Evolutionary conservation across 2,113 vertebrate species (phyloP), one percentile per base, ranked within the genome.

Genomic region (Protomyctophum bolini): DNA sequence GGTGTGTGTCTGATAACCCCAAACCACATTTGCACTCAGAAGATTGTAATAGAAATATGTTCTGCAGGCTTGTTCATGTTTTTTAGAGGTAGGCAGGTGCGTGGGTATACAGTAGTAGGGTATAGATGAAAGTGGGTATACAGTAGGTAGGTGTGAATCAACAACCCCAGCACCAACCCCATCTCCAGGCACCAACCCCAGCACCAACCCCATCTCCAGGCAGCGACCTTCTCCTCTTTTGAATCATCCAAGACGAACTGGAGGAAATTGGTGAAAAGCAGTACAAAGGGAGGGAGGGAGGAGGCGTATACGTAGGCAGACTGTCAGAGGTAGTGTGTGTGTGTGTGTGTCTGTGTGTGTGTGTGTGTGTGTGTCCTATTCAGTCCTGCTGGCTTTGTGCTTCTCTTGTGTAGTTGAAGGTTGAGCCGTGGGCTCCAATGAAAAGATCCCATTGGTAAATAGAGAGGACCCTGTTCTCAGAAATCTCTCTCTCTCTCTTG

Each of bases 351-450:
- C 33, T 60, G 58, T 60, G 58, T 69, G 72, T 68, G 63, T 60
- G 59, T 45, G 58, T 61, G 70, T 82, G 70, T 59, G 63, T 69
- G 65, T 54, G 41, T 77, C 57, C 74, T 85, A 88, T 84, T 90
- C 72, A 89, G 56, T 41, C 15, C 33, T 50, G 58, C 60, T 90
- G 85, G 90, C 91, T 91, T 91, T 91, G 91, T 87, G 81, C 80
- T 88, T 89, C 88, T 91, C 86, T 91, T 86, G 67, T 87, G 86
- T 90, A 66, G 84, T 83, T 85, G 87, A 91, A 91, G 88, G 89
- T 86, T 89, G 86, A 83, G 75, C 84, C 84, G 91, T 86, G 77
- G 74, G 86, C 82, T 84, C 63, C 75, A 68, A 61, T 92, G 91
- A 92, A 91, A 89, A 91, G 90, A 88, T 69, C 75, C 64, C 64